Percentiles rank a stretch among this genome's conserved stretches.
These are phyloP conservation scores for Todus mexicanus DNA, from an alignment of 2,797 vertebrate genomes.

Conservation along the genomic window DNA sequence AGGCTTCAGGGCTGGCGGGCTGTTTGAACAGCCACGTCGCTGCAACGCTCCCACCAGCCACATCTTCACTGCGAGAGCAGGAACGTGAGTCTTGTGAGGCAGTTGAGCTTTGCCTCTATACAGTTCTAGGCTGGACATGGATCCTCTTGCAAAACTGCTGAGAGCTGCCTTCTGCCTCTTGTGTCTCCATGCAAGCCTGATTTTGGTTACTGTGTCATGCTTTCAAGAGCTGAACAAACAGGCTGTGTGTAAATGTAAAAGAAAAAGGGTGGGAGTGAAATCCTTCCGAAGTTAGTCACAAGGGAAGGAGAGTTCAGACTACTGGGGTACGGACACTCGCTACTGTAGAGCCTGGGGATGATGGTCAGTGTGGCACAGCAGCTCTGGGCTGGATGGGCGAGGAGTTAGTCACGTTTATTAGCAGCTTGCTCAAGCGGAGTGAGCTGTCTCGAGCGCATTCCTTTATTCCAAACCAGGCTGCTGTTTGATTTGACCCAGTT, in stretches of 20 bases:
- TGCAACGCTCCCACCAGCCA: not conserved
- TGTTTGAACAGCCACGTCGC: not conserved
- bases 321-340: not conserved
- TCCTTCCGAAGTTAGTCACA: too few species aligned
- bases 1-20: not conserved
- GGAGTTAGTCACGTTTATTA: not conserved
- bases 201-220: not conserved
- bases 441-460: not conserved
- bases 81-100: accelerated
- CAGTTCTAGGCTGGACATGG: not conserved
- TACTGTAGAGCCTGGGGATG: not conserved
- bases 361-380: not conserved
- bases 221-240: not conserved
- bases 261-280: not conserved
- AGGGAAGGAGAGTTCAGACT: too few species aligned
- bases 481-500: conserved; percentile 59
- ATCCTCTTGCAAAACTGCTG: not conserved
- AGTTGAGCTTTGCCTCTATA: not conserved
- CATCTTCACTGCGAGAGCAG: not conserved
- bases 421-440: not conserved
- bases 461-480: conserved; percentile 31
- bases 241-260: not conserved
- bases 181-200: not conserved
- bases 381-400: not conserved
- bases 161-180: not conserved